Conservation (phyloP, 2,113 vertebrate genomes). For the Hyperopisus bebe region DNA sequence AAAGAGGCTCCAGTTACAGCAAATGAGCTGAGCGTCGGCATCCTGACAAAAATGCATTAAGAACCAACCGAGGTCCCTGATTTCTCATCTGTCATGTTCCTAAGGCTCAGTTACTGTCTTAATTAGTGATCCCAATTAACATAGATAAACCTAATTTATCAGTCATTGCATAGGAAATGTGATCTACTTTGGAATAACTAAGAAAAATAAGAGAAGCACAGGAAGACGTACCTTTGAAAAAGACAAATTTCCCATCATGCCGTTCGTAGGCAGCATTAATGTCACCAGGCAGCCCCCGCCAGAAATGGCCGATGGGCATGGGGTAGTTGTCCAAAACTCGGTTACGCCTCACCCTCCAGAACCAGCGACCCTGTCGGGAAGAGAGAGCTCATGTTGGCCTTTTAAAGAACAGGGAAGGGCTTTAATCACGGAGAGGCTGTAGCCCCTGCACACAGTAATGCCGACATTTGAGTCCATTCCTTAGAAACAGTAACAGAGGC, state of each 20-base stretch:
- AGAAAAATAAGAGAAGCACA: not conserved
- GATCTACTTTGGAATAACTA: not conserved
- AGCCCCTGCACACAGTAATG: not conserved
- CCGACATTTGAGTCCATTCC: not conserved
- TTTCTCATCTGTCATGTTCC: not conserved
- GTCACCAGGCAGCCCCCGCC: slow-evolving; percentile 86
- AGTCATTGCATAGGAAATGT: not conserved
- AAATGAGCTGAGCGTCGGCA: not conserved
- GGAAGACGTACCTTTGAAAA: slow-evolving; percentile 83
- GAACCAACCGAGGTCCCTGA: not conserved
- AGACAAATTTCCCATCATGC: slow-evolving; percentile 86
- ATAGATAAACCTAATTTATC: not conserved
- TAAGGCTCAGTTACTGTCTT: not conserved
- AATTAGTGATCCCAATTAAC: not conserved
- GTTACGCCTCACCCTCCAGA: slow-evolving; percentile 92
- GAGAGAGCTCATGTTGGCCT: not conserved
- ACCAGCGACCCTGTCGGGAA: slow-evolving; percentile 79
- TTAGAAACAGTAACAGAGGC: not conserved
- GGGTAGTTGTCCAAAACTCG: slow-evolving; percentile 93
- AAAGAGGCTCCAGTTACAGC: not conserved
- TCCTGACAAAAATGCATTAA: not conserved
- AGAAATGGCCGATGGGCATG: slow-evolving; percentile 94
- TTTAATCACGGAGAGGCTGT: not conserved
- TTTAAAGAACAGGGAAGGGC: not conserved
- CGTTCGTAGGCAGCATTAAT: slow-evolving; percentile 89